phyloP scores from a whole-genome alignment of 1,140 invertebrate species.

The Stegodyphus mimosarum region DNA sequence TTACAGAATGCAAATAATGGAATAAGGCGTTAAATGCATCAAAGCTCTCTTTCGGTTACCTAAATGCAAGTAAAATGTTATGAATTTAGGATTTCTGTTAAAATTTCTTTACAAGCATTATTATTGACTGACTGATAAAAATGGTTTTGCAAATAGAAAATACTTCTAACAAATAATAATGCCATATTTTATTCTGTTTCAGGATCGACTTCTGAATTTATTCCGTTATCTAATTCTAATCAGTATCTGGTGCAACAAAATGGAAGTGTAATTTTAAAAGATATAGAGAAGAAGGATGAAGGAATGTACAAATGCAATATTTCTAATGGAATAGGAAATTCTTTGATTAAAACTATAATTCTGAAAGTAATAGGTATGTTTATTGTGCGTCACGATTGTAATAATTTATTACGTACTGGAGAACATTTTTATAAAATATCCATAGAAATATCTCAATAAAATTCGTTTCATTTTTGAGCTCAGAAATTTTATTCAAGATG shows the following conservation, averaged over 20 bases:
- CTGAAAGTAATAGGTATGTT: neutral
- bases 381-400: too few species aligned
- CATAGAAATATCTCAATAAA: too few species aligned
- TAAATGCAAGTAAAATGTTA: too few species aligned
- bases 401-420: too few species aligned
- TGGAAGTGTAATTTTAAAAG: neutral
- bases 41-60: too few species aligned
- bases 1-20: too few species aligned
- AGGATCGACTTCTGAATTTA: neutral
- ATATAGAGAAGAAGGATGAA: neutral
- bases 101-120: too few species aligned
- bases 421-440: too few species aligned
- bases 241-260: neutral
- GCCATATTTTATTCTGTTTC: neutral
- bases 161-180: neutral
- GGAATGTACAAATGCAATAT: neutral
- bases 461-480: too few species aligned
- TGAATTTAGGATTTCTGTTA: too few species aligned
- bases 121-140: neutral
- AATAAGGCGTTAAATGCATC: too few species aligned
- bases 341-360: neutral
- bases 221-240: neutral
- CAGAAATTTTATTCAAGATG: too few species aligned
- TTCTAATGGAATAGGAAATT: neutral
- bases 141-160: neutral